phyloP scores from a whole-genome alignment of 2,888 invertebrate species.

The Dermolepida albohirtum region DNA sequence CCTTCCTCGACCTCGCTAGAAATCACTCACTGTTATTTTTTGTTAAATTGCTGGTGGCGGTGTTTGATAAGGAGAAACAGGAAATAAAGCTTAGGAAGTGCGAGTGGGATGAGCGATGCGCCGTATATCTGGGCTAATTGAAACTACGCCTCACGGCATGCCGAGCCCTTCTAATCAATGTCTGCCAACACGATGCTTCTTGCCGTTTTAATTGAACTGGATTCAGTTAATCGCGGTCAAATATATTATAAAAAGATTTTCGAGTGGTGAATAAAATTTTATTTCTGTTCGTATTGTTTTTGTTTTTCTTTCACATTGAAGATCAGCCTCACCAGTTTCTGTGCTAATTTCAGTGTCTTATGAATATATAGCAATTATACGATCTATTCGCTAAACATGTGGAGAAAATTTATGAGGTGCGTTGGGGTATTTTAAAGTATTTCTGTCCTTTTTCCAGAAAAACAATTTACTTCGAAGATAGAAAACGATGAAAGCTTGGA shows the following conservation, averaged over 20 bases:
- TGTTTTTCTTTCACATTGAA: no score
- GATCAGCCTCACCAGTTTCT: no score
- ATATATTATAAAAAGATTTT: neutral
- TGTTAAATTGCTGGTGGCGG: constrained; percentile 37
- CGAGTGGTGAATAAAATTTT: no score
- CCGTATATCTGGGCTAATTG: constrained; percentile 51
- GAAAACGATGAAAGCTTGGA: no score
- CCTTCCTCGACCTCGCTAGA: constrained; percentile 12
- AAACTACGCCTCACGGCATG: constrained; percentile 53
- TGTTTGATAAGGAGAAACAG: constrained; percentile 46
- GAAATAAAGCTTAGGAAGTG: constrained; percentile 44
- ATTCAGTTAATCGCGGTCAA: constrained; percentile 33
- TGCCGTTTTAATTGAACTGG: constrained; percentile 50
- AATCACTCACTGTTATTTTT: constrained; percentile 33
- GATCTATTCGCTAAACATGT: no score
- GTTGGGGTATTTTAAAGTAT: no score
- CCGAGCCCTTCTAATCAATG: constrained; percentile 51
- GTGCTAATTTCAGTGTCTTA: no score
- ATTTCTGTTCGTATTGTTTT: no score
- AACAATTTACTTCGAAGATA: no score
- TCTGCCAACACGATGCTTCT: constrained; percentile 51
- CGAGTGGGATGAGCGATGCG: constrained; percentile 37
- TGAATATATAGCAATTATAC: no score
- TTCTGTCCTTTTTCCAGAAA: no score
- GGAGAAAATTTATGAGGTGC: no score